These are phyloP conservation scores for Scomber colias DNA, from an alignment of 2,113 vertebrate genomes.

Conservation along the genomic window DNA sequence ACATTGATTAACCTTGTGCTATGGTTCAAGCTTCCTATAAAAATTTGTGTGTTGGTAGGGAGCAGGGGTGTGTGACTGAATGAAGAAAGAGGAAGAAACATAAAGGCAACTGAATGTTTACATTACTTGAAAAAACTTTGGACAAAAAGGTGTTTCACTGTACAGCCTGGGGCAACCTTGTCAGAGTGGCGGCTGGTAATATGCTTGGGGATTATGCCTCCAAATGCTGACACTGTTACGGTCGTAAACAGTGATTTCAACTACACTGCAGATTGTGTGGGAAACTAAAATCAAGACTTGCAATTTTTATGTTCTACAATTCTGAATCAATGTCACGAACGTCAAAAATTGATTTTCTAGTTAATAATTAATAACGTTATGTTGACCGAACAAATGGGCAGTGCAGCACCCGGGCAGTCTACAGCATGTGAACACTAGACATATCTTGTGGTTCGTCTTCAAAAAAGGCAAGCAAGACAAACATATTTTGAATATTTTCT, in stretches of 20 bases:
- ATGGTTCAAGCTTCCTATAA: conserved; percentile 79
- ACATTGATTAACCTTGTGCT: conserved; percentile 86
- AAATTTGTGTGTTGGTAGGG: conserved; percentile 63
- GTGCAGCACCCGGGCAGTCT: too few relatives aligned
- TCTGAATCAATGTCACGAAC: too few relatives aligned
- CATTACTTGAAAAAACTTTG: conserved; percentile 63
- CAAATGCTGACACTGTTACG: neutral
- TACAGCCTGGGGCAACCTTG: neutral
- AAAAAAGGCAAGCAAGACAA: too few relatives aligned
- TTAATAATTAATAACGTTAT: too few relatives aligned
- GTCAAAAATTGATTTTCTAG: too few relatives aligned
- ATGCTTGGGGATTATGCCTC: neutral
- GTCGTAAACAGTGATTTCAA: neutral
- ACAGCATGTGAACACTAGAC: too few relatives aligned
- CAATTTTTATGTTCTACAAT: too few relatives aligned
- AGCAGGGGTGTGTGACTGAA: conserved; percentile 34
- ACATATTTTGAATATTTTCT: too few relatives aligned
- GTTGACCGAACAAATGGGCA: too few relatives aligned
- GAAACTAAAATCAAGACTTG: neutral
- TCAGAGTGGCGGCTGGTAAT: neutral
- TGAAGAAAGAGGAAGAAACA: conserved; percentile 60
- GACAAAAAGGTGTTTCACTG: conserved; percentile 26
- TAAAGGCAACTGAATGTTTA: conserved; percentile 67
- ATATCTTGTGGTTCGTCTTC: too few relatives aligned
- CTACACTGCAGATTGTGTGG: neutral